phyloP scores from a whole-genome alignment of 2,113 vertebrate species.

The Microtus oregoni region DNA sequence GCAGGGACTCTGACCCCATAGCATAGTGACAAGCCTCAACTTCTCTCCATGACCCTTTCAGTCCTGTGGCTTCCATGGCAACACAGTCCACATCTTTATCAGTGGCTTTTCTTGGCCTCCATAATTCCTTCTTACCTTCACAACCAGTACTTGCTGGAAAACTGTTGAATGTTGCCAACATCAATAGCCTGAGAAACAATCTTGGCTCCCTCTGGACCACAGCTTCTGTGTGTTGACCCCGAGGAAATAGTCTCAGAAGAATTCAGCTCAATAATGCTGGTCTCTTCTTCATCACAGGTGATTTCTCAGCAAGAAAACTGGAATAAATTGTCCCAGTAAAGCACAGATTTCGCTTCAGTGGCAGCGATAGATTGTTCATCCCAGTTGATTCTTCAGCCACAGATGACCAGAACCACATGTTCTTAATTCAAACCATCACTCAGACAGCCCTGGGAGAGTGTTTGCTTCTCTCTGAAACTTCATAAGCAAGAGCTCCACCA shows the following conservation, averaged over 20 bases:
- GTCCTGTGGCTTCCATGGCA: background rate
- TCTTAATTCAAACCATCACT: background rate
- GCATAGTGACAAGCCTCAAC: background rate
- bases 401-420: slow-evolving; percentile 9
- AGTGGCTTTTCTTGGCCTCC: background rate
- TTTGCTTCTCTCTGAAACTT: background rate
- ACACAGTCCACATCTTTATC: background rate
- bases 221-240: background rate
- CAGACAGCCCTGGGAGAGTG: background rate
- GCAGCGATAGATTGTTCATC: background rate
- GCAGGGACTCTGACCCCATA: background rate
- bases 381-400: background rate
- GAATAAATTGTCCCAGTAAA: background rate
- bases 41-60: background rate
- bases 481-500: background rate
- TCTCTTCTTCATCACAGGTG: background rate
- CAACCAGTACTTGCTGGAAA: background rate
- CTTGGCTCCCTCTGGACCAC: background rate
- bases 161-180: background rate
- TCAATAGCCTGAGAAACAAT: background rate
- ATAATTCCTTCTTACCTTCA: background rate
- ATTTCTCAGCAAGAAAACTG: background rate
- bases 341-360: background rate
- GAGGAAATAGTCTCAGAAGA: background rate
- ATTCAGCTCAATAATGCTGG: background rate